Evolutionary conservation across 2,797 vertebrate genomes (phyloP).

Genomic region (Gymnothorax reevesii): DNA sequence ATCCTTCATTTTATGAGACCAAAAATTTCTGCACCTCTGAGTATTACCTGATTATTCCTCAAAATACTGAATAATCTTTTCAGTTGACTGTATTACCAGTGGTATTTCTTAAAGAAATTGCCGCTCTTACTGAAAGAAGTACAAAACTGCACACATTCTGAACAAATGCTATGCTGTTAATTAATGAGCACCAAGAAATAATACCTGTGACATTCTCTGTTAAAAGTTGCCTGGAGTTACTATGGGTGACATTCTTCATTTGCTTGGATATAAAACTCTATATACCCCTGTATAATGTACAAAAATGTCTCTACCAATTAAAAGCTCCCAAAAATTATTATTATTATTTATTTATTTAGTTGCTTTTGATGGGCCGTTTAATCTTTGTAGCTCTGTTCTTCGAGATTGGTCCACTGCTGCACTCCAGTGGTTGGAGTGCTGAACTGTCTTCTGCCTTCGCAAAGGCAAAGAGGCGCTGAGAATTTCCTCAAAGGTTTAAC

Average conservation of each 20-base stretch:
- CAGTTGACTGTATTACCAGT: not conserved
- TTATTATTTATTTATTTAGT: not conserved
- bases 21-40: not conserved
- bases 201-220: not conserved
- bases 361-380: not conserved
- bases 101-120: not conserved
- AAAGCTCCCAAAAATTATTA: not conserved
- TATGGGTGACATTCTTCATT: too few relatives aligned
- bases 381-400: not conserved
- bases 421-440: not conserved
- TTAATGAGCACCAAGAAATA: not conserved
- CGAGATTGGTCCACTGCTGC: conserved; percentile 2
- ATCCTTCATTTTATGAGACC: too few relatives aligned
- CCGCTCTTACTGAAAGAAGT: not conserved
- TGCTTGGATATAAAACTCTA: not conserved
- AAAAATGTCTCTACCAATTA: not conserved
- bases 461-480: too few relatives aligned
- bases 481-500: too few relatives aligned
- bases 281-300: not conserved
- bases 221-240: not conserved
- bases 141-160: not conserved
- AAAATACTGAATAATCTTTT: not conserved
- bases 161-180: not conserved
- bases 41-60: not conserved
- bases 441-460: not conserved